Conservation (phyloP, 2,113 vertebrate species). For the Xenopus laevis region DNA sequence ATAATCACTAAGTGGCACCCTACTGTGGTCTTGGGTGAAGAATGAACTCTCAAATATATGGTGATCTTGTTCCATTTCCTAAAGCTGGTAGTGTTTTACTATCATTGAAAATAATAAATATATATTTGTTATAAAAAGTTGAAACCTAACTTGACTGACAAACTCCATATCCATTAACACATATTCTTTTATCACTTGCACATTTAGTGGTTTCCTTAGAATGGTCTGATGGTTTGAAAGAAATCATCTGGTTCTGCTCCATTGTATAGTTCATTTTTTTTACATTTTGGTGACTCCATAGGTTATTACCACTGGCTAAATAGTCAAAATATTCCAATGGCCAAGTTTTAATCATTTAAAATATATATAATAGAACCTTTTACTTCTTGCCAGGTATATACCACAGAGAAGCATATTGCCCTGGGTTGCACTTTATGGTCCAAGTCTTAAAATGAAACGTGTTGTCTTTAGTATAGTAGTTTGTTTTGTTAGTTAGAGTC, state of each 20-base stretch:
- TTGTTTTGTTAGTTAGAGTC: constrained; percentile 17
- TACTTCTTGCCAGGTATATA: constrained; percentile 23
- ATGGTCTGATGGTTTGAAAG: constrained; percentile 8
- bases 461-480: constrained; percentile 11
- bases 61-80: too few species aligned
- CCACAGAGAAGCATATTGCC: constrained; percentile 13
- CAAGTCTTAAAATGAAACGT: constrained; percentile 1
- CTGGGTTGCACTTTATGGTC: constrained; percentile 6
- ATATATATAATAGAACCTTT: not conserved
- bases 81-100: too few species aligned
- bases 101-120: too few species aligned
- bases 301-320: constrained; percentile 28
- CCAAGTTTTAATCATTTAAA: constrained; percentile 27
- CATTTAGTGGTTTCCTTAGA: not conserved
- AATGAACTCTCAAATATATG: too few species aligned
- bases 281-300: not conserved
- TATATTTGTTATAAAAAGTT: not conserved
- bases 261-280: constrained; percentile 31
- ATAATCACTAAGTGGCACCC: too few species aligned
- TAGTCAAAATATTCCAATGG: constrained; percentile 27
- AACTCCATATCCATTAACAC: not conserved
- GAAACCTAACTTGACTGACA: not conserved
- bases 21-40: too few species aligned
- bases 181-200: constrained; percentile 6
- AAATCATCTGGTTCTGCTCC: constrained; percentile 9